Evolutionary conservation across 2,888 invertebrate genomes (phyloP).

Genomic region (Anoncus sp.): DNA sequence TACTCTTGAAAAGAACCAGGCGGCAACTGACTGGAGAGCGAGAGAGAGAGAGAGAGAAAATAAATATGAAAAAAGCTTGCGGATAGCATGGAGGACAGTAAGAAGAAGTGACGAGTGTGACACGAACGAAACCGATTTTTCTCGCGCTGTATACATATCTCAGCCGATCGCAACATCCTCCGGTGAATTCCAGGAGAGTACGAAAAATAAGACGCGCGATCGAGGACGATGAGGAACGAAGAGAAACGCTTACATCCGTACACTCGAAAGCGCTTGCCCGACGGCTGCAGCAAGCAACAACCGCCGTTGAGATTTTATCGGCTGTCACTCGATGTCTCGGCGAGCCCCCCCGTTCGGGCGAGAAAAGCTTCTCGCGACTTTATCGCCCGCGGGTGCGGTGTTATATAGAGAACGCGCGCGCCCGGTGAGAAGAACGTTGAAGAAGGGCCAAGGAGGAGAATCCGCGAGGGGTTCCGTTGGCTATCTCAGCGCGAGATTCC

Average conservation of each 20-base stretch:
- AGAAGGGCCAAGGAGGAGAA: slow-evolving; percentile 28
- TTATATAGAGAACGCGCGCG: slow-evolving; percentile 18
- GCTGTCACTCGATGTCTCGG: slow-evolving; percentile 58
- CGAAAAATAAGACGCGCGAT: slow-evolving; percentile 1
- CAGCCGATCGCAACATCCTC: too few relatives aligned
- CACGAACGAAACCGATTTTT: slow-evolving; percentile 72
- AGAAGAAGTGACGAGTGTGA: slow-evolving; percentile 58
- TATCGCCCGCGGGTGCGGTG: slow-evolving; percentile 70
- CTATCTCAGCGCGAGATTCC: slow-evolving; percentile 44
- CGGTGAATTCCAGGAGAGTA: slow-evolving; percentile 15
- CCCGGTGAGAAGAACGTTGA: too few relatives aligned
- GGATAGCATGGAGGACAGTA: neutral
- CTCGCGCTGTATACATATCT: neutral
- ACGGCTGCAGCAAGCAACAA: slow-evolving; percentile 30
- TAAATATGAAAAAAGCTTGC: neutral
- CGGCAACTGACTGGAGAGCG: slow-evolving; percentile 5
- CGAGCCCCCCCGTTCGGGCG: slow-evolving; percentile 23
- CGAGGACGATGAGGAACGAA: neutral
- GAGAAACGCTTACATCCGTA: slow-evolving; percentile 1
- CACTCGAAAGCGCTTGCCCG: slow-evolving; percentile 4
- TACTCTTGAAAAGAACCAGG: slow-evolving; percentile 47
- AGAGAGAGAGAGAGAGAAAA: slow-evolving; percentile 15
- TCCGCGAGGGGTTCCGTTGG: slow-evolving; percentile 42
- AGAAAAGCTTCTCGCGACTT: slow-evolving; percentile 65
- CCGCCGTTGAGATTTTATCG: slow-evolving; percentile 60